Conservation (phyloP, 2,113 vertebrate genomes). For the Nerophis ophidion region DNA sequence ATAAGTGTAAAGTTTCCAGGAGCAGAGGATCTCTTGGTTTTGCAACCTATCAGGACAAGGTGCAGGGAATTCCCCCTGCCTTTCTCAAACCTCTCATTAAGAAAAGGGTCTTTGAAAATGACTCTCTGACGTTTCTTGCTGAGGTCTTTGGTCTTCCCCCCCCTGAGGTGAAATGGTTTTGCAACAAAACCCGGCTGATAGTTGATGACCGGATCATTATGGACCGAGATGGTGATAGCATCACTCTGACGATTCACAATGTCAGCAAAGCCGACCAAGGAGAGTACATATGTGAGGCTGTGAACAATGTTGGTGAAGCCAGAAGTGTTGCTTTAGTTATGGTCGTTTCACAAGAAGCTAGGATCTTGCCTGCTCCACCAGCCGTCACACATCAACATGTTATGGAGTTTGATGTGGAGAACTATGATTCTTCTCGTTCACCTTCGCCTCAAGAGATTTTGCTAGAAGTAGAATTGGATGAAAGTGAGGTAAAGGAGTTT, state of each 20-base stretch:
- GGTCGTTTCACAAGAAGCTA: slow-evolving; percentile 77
- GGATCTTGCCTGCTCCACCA: slow-evolving; percentile 79
- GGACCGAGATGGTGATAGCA: slow-evolving; percentile 79
- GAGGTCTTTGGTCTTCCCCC: slow-evolving; percentile 87
- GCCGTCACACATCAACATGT: slow-evolving; percentile 94
- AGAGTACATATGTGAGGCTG: slow-evolving; percentile 89
- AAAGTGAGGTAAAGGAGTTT: slow-evolving; percentile 93
- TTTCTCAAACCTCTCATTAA: slow-evolving; percentile 85
- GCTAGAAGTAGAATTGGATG: slow-evolving; percentile 93
- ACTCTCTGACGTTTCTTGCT: slow-evolving; percentile 75
- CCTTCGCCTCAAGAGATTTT: slow-evolving; percentile 97
- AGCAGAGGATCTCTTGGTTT: slow-evolving; percentile 69
- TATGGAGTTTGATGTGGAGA: slow-evolving; percentile 92
- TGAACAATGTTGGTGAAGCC: slow-evolving; percentile 90
- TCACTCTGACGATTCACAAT: slow-evolving; percentile 75
- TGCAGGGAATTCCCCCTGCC: slow-evolving; percentile 85
- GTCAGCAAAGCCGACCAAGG: slow-evolving; percentile 79
- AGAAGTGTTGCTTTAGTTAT: slow-evolving; percentile 83
- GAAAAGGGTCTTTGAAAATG: slow-evolving; percentile 80
- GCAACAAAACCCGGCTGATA: slow-evolving; percentile 81
- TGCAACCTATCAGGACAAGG: slow-evolving; percentile 80
- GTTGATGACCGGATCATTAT: slow-evolving; percentile 72
- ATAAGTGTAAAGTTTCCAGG: slow-evolving; percentile 61
- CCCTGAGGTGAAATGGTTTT: slow-evolving; percentile 91
- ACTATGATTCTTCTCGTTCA: slow-evolving; percentile 84